These are phyloP conservation scores for Salarias fasciatus DNA, from an alignment of 2,797 vertebrate species.

Conservation along the genomic window DNA sequence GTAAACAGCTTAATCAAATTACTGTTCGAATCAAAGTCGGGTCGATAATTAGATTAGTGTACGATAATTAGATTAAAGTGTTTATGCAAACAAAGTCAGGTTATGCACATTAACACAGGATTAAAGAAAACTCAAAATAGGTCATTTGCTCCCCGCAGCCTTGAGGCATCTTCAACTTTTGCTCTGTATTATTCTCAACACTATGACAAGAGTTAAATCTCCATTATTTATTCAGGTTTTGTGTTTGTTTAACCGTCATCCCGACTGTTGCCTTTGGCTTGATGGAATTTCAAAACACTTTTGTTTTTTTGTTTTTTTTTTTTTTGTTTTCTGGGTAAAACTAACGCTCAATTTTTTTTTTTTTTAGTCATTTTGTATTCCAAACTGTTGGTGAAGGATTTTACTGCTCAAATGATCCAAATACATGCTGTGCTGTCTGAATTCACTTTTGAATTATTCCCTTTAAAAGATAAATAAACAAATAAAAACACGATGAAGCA, in stretches of 20 bases:
- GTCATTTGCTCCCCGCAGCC: slow-evolving; percentile 52
- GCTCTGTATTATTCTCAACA: slow-evolving; percentile 33
- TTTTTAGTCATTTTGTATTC: neutral
- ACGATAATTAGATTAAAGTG: slow-evolving; percentile 69
- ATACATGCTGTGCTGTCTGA: neutral
- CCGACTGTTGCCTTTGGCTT: slow-evolving; percentile 15
- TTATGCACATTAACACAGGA: slow-evolving; percentile 49
- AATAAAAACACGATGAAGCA: neutral
- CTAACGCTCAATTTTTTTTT: slow-evolving; percentile 2
- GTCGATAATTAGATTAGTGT: slow-evolving; percentile 75
- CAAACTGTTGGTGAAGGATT: neutral
- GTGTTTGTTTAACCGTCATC: slow-evolving; percentile 22
- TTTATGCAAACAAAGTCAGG: slow-evolving; percentile 70
- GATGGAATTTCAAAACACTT: slow-evolving; percentile 4
- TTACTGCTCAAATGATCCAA: neutral
- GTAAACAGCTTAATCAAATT: slow-evolving; percentile 73
- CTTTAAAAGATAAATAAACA: too few species aligned
- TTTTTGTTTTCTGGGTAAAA: neutral
- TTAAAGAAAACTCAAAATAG: slow-evolving; percentile 52
- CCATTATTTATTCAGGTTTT: slow-evolving; percentile 27
- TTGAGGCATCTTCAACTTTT: slow-evolving; percentile 52
- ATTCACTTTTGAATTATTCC: too few species aligned
- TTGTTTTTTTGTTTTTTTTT: slow-evolving; percentile 1
- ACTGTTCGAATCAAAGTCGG: slow-evolving; percentile 65
- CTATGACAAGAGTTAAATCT: slow-evolving; percentile 30